Evolutionary conservation across 2,888 invertebrate genomes (phyloP), one percentile per base, ranked within the genome.

Genomic region (Micropterix aruncella): DNA sequence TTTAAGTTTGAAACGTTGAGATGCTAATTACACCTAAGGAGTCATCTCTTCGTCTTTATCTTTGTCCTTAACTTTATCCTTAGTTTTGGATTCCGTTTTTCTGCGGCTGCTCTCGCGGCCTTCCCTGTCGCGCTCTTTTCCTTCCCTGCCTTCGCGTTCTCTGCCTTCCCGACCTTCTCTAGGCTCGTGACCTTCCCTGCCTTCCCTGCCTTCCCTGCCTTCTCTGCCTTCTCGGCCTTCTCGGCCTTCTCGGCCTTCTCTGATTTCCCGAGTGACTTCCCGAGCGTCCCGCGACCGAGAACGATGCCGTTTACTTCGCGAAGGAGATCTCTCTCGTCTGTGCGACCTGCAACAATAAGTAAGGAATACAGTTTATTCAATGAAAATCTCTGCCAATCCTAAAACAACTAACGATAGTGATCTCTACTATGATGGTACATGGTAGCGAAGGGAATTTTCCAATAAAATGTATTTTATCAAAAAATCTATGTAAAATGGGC

Each of bases 251-350:
- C n/a, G n/a, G n/a, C n/a, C n/a, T n/a, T n/a, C n/a, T n/a, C n/a
- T n/a, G n/a, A n/a, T n/a, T n/a, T 77, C 74, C 48, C 69, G 66
- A 49, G 73, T 73, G 43, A 79, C 68, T 48, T 79, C 75, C 47
- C 79, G 75, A 39, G 82, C 83, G 54, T 82, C 82, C 19, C 81
- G 73, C 3, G 82, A 82, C 40, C 82, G 68, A 2, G 83, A 82
- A 57, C 82, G 80, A 60, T 83, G 83, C 45, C 83, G 70, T 2
- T 75, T 71, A 1, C 80, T 77, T 44, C 79, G 66, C 7, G 80
- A 79, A 9, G 80, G 70, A n/a, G 80, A 79, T 45, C 81, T 68
- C 47, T 81, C 80, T 14, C 80, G 67, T 45, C 81, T 66, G 56
- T 80, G 77, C 3, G 81, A 81, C 49, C 81, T 74, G 55, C 1